Evolutionary conservation across 2,888 invertebrate genomes (phyloP).

Genomic region (Ophion costatus): DNA sequence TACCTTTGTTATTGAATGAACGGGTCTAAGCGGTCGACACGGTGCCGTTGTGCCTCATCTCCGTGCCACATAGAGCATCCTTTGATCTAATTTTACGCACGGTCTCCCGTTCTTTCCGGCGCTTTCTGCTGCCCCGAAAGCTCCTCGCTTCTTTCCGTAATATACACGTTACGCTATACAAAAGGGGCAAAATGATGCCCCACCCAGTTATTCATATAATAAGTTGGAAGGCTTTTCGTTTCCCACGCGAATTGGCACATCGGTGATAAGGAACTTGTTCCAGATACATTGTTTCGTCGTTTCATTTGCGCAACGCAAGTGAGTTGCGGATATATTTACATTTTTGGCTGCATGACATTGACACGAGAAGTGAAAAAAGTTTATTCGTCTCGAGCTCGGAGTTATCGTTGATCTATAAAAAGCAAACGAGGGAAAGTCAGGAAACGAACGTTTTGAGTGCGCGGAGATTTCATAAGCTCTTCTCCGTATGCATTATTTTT

Average conservation of each 20-base stretch:
- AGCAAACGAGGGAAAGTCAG: too few species aligned
- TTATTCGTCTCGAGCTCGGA: neutral
- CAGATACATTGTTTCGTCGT: conserved; percentile 52
- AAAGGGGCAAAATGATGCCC: conserved; percentile 5
- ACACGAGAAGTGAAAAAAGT: neutral
- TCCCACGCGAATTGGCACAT: conserved; percentile 77
- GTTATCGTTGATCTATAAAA: neutral
- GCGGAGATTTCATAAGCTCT: too few species aligned
- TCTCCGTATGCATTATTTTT: neutral
- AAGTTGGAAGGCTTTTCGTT: conserved; percentile 72
- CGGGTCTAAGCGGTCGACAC: conserved; percentile 7
- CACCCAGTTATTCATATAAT: conserved; percentile 63
- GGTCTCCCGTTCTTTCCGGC: conserved; percentile 65
- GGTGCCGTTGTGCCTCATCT: neutral
- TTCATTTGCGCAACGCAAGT: conserved; percentile 18
- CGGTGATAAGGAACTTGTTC: conserved; percentile 78
- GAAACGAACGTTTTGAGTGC: too few species aligned
- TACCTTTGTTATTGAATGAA: conserved; percentile 59
- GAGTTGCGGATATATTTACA: neutral
- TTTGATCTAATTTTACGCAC: conserved; percentile 75
- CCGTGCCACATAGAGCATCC: neutral
- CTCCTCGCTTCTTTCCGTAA: conserved; percentile 16
- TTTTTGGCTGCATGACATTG: neutral
- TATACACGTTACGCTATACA: neutral
- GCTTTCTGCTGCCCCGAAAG: conserved; percentile 44